Evolutionary conservation across 1,140 invertebrate species (phyloP).

Genomic region (Vollenhovia emeryi): DNA sequence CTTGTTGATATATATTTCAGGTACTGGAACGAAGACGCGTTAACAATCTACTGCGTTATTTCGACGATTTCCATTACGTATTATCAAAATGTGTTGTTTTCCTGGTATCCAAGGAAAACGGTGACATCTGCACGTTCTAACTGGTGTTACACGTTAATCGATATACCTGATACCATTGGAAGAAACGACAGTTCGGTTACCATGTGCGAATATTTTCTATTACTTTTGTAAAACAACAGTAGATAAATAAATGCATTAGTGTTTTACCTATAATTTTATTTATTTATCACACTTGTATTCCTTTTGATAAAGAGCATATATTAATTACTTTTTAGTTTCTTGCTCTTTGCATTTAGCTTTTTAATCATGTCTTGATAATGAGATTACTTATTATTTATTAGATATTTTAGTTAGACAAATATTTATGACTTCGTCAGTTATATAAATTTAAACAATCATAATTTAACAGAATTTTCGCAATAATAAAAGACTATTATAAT

Average conservation of each 20-base stretch:
- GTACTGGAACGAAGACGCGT: conserved; percentile 24
- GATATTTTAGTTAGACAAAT: neutral
- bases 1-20: conserved; percentile 42
- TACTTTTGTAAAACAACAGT: neutral
- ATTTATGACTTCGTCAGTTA: too few relatives aligned
- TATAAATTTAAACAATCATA: conserved; percentile 6
- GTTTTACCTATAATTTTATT: neutral
- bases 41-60: conserved; percentile 20
- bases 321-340: too few relatives aligned
- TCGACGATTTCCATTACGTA: conserved; percentile 37
- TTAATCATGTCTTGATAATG: neutral
- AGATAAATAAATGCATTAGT: neutral
- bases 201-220: neutral
- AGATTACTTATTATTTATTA: neutral
- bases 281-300: neutral
- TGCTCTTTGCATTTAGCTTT: too few relatives aligned
- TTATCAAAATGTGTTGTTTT: conserved; percentile 62
- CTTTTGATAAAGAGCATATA: neutral
- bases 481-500: neutral
- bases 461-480: neutral
- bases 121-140: conserved; percentile 53
- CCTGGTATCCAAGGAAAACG: conserved; percentile 70
- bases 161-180: neutral
- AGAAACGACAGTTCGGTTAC: neutral
- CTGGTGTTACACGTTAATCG: neutral